A percentile compares a stretch with the other conserved stretches of the same genome.
Evolutionary conservation across 1,140 invertebrate genomes (phyloP).

Genomic region (Asobara japonica): DNA sequence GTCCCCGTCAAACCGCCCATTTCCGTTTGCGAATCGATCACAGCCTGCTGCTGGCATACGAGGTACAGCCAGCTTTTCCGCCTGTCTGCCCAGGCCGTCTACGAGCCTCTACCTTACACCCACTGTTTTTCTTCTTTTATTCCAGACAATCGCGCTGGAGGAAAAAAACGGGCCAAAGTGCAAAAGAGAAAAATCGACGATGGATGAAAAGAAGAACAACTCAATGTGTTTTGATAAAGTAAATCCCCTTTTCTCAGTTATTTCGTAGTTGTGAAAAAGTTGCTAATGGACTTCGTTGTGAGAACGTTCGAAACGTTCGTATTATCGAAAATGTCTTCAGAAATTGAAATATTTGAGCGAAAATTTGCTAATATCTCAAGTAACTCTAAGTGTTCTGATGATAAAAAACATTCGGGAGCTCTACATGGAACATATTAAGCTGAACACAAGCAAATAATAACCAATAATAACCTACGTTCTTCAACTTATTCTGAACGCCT

Average conservation of each 20-base stretch:
- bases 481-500: too few species aligned
- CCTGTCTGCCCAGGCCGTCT: constrained; percentile 21
- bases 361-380: too few species aligned
- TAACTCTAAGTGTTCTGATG: too few species aligned
- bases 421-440: too few species aligned
- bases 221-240: too few species aligned
- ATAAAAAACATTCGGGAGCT: too few species aligned
- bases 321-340: too few species aligned
- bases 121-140: constrained; percentile 31
- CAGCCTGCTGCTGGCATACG: not conserved
- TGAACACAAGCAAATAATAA: too few species aligned
- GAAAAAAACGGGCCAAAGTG: constrained; percentile 1
- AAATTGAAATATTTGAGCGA: too few species aligned
- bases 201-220: constrained; percentile 7
- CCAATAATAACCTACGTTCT: too few species aligned
- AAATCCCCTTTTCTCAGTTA: not conserved
- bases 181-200: constrained; percentile 8
- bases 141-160: constrained; percentile 35
- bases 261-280: not conserved
- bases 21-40: constrained; percentile 18
- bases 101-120: not conserved
- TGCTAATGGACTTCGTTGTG: not conserved
- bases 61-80: constrained; percentile 6
- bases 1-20: constrained; percentile 15
- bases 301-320: too few species aligned